Conservation (phyloP, 1,140 invertebrate species). For the Pomacea maculata region DNA sequence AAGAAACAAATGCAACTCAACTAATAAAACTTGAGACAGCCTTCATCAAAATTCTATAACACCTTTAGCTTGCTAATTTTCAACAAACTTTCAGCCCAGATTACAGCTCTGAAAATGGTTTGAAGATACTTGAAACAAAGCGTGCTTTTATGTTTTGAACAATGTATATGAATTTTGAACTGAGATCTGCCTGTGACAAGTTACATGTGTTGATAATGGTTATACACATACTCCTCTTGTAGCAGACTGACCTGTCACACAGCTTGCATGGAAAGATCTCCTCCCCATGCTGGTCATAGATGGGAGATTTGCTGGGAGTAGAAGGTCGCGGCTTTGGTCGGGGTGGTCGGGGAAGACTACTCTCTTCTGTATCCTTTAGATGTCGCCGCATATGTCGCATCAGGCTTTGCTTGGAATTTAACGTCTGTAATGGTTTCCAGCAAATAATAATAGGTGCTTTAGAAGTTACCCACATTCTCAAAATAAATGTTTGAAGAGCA, state of each 20-base stretch:
- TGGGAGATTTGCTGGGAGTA: slow-evolving; percentile 62
- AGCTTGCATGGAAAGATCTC: slow-evolving; percentile 90
- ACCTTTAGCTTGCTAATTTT: too few species aligned
- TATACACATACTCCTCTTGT: neutral
- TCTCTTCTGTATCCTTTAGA: slow-evolving; percentile 37
- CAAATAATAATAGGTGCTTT: slow-evolving; percentile 59
- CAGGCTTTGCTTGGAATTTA: slow-evolving; percentile 81
- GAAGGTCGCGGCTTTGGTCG: slow-evolving; percentile 26
- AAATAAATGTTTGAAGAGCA: neutral
- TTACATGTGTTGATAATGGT: too few species aligned
- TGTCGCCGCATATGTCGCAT: slow-evolving; percentile 80
- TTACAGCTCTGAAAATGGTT: too few species aligned
- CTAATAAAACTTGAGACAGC: too few species aligned
- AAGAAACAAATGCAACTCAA: too few species aligned
- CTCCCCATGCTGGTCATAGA: slow-evolving; percentile 59
- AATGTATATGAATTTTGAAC: too few species aligned
- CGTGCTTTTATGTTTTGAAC: too few species aligned
- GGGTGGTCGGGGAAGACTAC: slow-evolving; percentile 3
- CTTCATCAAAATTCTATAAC: too few species aligned
- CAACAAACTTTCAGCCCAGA: too few species aligned
- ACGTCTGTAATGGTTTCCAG: slow-evolving; percentile 72
- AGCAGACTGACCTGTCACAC: slow-evolving; percentile 92
- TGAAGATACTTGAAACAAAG: too few species aligned
- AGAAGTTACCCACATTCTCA: slow-evolving; percentile 60
- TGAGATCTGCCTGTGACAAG: too few species aligned